Percentiles rank a stretch among this genome's conserved stretches.
phyloP scores from a whole-genome alignment of 1,140 invertebrate genomes.

The Leptestheria dahalacensis region DNA sequence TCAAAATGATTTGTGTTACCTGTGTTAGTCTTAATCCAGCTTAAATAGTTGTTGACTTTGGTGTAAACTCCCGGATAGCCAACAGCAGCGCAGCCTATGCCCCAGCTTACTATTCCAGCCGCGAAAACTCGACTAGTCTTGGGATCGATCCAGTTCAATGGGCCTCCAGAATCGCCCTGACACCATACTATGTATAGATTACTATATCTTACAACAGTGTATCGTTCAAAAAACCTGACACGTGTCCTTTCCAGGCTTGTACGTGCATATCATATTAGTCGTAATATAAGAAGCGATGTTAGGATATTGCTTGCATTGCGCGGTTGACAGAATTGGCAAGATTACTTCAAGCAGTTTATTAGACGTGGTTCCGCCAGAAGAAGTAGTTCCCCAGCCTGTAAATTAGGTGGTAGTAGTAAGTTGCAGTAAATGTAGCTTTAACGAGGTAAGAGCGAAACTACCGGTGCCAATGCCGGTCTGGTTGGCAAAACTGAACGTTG shows the following conservation, averaged over 20 bases:
- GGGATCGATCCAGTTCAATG: conserved; percentile 39
- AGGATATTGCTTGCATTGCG: conserved; percentile 29
- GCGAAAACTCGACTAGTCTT: conserved; percentile 28
- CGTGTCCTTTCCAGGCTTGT: conserved; percentile 39
- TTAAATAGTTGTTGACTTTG: conserved; percentile 4
- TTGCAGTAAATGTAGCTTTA: not conserved
- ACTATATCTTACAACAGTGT: not conserved
- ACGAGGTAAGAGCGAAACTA: not conserved
- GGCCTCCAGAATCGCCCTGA: conserved; percentile 51
- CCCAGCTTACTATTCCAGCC: conserved; percentile 39
- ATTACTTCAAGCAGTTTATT: conserved; percentile 38
- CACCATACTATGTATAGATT: not conserved
- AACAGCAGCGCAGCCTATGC: conserved; percentile 32
- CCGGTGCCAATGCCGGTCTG: conserved; percentile 13
- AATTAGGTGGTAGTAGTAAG: not conserved
- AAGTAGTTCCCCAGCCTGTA: conserved; percentile 47
- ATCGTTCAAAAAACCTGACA: conserved; percentile 30
- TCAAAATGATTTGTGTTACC: no score
- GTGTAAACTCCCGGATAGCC: conserved; percentile 25
- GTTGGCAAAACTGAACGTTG: conserved; percentile 31
- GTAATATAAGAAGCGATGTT: conserved; percentile 26
- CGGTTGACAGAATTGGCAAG: conserved; percentile 38
- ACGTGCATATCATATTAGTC: conserved; percentile 48
- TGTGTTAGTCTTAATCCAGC: not conserved
- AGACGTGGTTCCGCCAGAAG: conserved; percentile 37